Percentiles rank a stretch among this genome's conserved stretches.
Evolutionary conservation across 2,888 invertebrate genomes (phyloP).

Genomic region (Abrostola triplasia): DNA sequence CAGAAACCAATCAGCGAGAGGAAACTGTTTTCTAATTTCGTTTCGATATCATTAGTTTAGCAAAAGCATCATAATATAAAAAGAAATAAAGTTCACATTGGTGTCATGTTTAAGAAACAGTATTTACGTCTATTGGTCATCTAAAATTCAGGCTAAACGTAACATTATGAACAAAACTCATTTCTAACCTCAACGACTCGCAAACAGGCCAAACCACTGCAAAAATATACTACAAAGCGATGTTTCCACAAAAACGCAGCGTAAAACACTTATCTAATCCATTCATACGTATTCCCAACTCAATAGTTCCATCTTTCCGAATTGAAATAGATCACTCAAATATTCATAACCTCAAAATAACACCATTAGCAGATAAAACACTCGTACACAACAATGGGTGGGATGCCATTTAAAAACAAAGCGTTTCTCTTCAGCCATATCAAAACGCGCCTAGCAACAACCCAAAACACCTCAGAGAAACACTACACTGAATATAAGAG

Average conservation of each 20-base stretch:
- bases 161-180: too few relatives aligned
- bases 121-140: too few relatives aligned
- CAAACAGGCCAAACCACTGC: too few relatives aligned
- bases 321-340: neutral
- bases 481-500: slow-evolving; percentile 11
- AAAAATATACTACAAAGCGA: neutral
- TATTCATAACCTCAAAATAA: slow-evolving; percentile 4
- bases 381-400: slow-evolving; percentile 15
- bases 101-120: too few relatives aligned
- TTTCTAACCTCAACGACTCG: too few relatives aligned
- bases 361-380: neutral
- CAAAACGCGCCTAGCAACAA: slow-evolving; percentile 34
- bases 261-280: neutral
- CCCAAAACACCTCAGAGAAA: too few relatives aligned
- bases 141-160: too few relatives aligned
- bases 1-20: too few relatives aligned
- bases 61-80: too few relatives aligned
- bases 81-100: too few relatives aligned
- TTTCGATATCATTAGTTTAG: too few relatives aligned
- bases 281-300: neutral
- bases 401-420: slow-evolving; percentile 20
- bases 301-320: neutral
- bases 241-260: neutral
- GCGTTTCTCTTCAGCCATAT: slow-evolving; percentile 7
- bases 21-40: too few relatives aligned